These are phyloP conservation scores for Syngnathus scovelli DNA, from an alignment of 2,113 vertebrate species.

Conservation along the genomic window DNA sequence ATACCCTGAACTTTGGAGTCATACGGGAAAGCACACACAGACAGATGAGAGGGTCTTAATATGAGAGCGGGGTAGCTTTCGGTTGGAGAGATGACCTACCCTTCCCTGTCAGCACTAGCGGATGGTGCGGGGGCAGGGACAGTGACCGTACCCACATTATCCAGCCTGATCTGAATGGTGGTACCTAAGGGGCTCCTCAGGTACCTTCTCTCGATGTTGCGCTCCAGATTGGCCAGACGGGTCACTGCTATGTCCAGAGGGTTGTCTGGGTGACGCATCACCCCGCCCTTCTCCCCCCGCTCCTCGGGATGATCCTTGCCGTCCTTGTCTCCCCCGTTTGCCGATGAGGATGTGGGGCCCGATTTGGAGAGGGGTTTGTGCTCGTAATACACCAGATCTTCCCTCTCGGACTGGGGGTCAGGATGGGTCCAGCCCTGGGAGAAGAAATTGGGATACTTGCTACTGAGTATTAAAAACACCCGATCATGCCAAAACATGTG, in stretches of 20 bases:
- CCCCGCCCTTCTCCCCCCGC: slow-evolving; percentile 79
- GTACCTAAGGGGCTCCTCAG: slow-evolving; percentile 99
- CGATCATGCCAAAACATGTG: background rate
- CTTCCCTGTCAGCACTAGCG: slow-evolving; percentile 99
- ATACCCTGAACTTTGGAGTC: slow-evolving; percentile 47
- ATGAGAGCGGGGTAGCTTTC: slow-evolving; percentile 77
- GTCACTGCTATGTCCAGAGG: slow-evolving; percentile 99
- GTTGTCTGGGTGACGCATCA: slow-evolving; percentile 92
- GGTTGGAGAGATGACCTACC: slow-evolving; percentile 92
- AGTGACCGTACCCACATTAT: slow-evolving; percentile 99
- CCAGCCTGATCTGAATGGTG: slow-evolving; percentile 99
- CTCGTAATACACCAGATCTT: slow-evolving; percentile 97
- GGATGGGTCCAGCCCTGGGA: slow-evolving; percentile 92
- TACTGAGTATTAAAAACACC: background rate
- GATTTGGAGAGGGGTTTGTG: slow-evolving; percentile 87
- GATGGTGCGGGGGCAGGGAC: slow-evolving; percentile 99
- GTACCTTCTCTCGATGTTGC: slow-evolving; percentile 99
- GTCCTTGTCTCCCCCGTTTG: slow-evolving; percentile 67
- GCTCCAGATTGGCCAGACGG: slow-evolving; percentile 98
- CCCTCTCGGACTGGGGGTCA: slow-evolving; percentile 92
- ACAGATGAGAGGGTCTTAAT: slow-evolving; percentile 79
- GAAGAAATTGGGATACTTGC: background rate
- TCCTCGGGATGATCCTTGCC: slow-evolving; percentile 66
- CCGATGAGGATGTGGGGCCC: slow-evolving; percentile 72
- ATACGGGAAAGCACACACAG: slow-evolving; percentile 60